Percentiles rank a stretch among this genome's conserved stretches.
Conservation (phyloP, 2,113 vertebrate species). For the Syngnathus typhle region DNA sequence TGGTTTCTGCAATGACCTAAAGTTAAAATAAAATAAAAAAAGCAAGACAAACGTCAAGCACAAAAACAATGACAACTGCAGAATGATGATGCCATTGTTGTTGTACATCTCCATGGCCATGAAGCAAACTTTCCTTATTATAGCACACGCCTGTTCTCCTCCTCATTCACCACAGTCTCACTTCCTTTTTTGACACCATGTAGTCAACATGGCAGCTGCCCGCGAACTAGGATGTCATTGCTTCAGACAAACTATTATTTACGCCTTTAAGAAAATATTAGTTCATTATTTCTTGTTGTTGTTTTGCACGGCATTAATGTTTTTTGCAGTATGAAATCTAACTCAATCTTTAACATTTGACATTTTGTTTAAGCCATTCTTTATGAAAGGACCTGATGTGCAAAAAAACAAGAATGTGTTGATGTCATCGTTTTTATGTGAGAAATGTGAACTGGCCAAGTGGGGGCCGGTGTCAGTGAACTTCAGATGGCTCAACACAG, state of each 20-base stretch:
- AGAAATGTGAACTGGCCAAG: too few relatives aligned
- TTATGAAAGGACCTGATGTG: too few relatives aligned
- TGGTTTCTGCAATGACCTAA: neutral
- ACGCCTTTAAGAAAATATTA: too few relatives aligned
- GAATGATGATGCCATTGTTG: neutral
- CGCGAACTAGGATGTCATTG: neutral
- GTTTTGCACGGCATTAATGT: too few relatives aligned
- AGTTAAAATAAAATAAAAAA: neutral
- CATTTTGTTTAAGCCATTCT: too few relatives aligned
- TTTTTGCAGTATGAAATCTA: too few relatives aligned
- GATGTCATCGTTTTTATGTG: too few relatives aligned
- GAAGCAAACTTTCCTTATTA: neutral
- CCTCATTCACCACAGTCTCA: conserved; percentile 19
- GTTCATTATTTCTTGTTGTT: too few relatives aligned
- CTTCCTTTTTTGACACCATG: conserved; percentile 4
- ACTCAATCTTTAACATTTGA: too few relatives aligned
- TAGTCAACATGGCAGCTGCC: conserved; percentile 4
- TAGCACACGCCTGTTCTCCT: neutral
- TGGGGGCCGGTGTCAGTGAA: too few relatives aligned
- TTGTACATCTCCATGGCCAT: neutral
- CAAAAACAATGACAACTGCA: neutral
- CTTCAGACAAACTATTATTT: neutral
- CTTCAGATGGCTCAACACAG: too few relatives aligned
- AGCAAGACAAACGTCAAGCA: neutral
- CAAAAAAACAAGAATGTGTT: too few relatives aligned